phyloP scores from a whole-genome alignment of 1,140 invertebrate genomes.

The Listronotus bonariensis region DNA sequence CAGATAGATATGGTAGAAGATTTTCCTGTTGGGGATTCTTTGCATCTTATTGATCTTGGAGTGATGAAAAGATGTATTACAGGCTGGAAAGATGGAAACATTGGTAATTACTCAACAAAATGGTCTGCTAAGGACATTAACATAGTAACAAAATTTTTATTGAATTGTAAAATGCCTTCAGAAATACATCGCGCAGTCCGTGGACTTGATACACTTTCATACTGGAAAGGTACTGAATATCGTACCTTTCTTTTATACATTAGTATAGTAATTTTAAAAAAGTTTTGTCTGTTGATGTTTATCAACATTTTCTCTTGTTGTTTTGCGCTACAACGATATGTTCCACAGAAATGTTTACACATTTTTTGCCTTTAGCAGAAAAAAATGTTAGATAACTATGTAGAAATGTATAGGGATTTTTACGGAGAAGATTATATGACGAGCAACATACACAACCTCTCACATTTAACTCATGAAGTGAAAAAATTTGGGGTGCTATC shows the following conservation, averaged over 20 bases:
- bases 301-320: conserved; percentile 36
- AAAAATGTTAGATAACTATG: too few relatives aligned
- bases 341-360: background rate
- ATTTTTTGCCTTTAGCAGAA: too few relatives aligned
- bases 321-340: conserved; percentile 38
- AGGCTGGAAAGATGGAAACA: conserved; percentile 40
- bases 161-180: conserved; percentile 35
- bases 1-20: conserved; percentile 41
- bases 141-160: conserved; percentile 24
- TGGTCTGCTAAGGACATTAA: conserved; percentile 28
- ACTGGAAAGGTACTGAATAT: conserved; percentile 45
- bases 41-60: conserved; percentile 42
- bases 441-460: conserved; percentile 33
- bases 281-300: conserved; percentile 32
- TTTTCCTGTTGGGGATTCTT: conserved; percentile 39
- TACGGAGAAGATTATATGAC: conserved; percentile 11
- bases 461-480: conserved; percentile 41
- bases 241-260: conserved; percentile 39
- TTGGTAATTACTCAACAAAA: conserved; percentile 32
- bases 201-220: conserved; percentile 32
- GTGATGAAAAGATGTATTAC: conserved; percentile 41
- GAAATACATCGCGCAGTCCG: conserved; percentile 43
- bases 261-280: conserved; percentile 41
- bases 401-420: too few relatives aligned
- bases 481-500: conserved; percentile 39